Percentiles rank a stretch among this genome's conserved stretches.
These are phyloP conservation scores for Chrysaora quinquecirrha DNA, from an alignment of 30 jellyfish, hydroid and myxozoan species.

Conservation along the genomic window DNA sequence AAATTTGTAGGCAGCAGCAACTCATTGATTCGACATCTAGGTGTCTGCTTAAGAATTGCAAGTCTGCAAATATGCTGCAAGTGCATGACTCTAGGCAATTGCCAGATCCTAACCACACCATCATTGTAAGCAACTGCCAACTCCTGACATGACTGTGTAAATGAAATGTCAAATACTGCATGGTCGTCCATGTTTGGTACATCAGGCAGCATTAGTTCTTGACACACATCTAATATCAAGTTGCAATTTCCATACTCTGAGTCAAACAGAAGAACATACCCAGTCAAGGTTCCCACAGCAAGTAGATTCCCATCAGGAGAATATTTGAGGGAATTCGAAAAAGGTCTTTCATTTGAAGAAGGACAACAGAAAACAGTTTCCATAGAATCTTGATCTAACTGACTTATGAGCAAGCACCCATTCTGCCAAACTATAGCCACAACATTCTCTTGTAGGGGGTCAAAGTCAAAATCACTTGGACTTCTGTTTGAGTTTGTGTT, in stretches of 20 bases:
- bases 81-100: slow-evolving; percentile 64
- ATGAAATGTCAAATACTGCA: slow-evolving; percentile 23
- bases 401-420: background rate
- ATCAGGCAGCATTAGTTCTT: slow-evolving; percentile 1
- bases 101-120: slow-evolving; percentile 76
- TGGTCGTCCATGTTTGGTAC: background rate
- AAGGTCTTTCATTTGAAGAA: slow-evolving; percentile 15
- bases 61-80: slow-evolving; percentile 73
- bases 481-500: background rate
- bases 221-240: slow-evolving; percentile 7
- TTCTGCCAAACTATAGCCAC: background rate
- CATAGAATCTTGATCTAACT: background rate
- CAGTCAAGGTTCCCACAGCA: slow-evolving; percentile 60
- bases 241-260: slow-evolving; percentile 30
- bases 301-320: slow-evolving; percentile 42
- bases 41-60: slow-evolving; percentile 14
- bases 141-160: slow-evolving; percentile 65
- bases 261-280: slow-evolving; percentile 26
- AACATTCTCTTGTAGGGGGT: slow-evolving; percentile 6
- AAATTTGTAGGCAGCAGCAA: slow-evolving; percentile 54
- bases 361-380: background rate
- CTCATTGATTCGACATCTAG: slow-evolving; percentile 12
- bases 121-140: slow-evolving; percentile 68
- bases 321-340: slow-evolving; percentile 27
- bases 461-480: slow-evolving; percentile 25